Evolutionary conservation across 2,113 vertebrate genomes (phyloP), one percentile per base, ranked within the genome.

Genomic region (Peromyscus leucopus): DNA sequence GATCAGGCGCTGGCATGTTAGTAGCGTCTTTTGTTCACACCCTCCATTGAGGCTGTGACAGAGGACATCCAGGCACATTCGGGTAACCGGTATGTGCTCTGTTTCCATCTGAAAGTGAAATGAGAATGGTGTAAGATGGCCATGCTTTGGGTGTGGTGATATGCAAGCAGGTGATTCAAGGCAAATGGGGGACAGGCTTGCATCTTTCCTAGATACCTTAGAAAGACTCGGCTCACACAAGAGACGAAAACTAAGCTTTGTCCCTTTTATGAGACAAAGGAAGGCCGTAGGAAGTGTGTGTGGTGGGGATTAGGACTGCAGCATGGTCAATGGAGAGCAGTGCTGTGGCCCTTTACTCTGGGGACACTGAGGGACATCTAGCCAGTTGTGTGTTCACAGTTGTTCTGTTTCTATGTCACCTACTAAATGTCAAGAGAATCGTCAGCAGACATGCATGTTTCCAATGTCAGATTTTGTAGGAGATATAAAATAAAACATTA

Each of bases 61-160:
- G 51, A 59, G 59, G 46, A 65, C 26, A 26, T 21, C 39, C 11
- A 7, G 9, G 15, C 22, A 12, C 0, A 0, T 1, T 22, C 17
- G 48, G 67, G 26, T 0, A 0, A 1, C 42, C 0, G 4, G 11
- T 13, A 39, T 2, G 17, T 10, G 33, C 33, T 26, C 36, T 33
- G 31, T 57, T 51, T 72, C 48, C 10, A 0, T 61, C 42, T 2
- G 17, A 33, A 82, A 69, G 26, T 10, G 71, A 0, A 19, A 33
- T 0, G 1, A 28, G 46, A 36, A 26, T 7, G 16, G 4, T 59
- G 1, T 0, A 10, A 31, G 28, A 28, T 65, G 36, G 46, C 2
- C 36, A 1, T 1, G 0, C 21, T 6, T 24, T 1, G 5, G 36
- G 65, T 15, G 72, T 26, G 42, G 42, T 21, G 71, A 26, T 55